A percentile compares a stretch with the other conserved stretches of the same genome.
Evolutionary conservation across 2,797 vertebrate genomes (phyloP).

Genomic region (Callimico goeldii): DNA sequence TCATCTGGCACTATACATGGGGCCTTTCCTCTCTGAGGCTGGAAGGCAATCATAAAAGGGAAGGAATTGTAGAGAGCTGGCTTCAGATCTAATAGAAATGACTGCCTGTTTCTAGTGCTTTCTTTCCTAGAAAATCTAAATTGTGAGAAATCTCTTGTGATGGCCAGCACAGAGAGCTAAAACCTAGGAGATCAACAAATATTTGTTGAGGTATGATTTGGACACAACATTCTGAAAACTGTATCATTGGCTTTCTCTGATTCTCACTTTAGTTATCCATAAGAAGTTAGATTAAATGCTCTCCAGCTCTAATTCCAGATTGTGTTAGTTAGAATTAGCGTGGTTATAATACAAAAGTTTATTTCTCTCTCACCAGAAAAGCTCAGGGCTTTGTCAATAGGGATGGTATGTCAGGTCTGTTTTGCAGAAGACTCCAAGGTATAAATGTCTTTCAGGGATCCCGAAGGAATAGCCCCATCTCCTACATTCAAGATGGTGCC

Average conservation of each 20-base stretch:
- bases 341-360: background rate
- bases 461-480: background rate
- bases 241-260: background rate
- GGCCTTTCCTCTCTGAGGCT: background rate
- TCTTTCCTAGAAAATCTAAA: background rate
- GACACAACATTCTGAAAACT: background rate
- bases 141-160: background rate
- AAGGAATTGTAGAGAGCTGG: background rate
- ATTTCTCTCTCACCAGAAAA: background rate
- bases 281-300: background rate
- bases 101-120: background rate
- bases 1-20: background rate
- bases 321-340: background rate
- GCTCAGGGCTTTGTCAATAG: background rate
- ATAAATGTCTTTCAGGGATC: background rate
- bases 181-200: background rate
- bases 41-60: background rate
- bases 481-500: background rate
- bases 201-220: background rate
- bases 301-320: background rate
- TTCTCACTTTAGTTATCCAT: background rate
- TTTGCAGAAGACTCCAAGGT: background rate
- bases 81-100: background rate
- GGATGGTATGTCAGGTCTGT: background rate
- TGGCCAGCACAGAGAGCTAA: background rate